A percentile compares a stretch with the other conserved stretches of the same genome.
Conservation (phyloP, 1,140 invertebrate genomes). For the Paracyclopina nana region DNA sequence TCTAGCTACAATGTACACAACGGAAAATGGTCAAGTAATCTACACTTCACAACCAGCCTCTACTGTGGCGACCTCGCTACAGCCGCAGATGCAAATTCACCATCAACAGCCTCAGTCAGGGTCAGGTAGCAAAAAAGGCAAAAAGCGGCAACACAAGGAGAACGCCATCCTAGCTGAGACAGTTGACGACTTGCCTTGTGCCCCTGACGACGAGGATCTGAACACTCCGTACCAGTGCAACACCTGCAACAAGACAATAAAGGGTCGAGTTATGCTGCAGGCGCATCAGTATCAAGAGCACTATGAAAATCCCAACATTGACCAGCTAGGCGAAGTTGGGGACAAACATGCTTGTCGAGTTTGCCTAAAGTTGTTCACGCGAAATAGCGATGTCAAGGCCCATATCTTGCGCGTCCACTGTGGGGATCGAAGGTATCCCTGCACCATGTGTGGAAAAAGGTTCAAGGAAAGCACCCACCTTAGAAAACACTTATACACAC, state of each 20-base stretch:
- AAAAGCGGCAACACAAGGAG: constrained; percentile 1
- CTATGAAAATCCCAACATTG: constrained; percentile 13
- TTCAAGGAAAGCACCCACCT: constrained; percentile 17
- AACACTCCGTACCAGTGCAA: constrained; percentile 14
- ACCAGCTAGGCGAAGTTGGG: constrained; percentile 9
- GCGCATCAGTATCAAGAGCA: constrained; percentile 17
- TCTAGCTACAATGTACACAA: constrained; percentile 11
- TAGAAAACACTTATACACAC: constrained; percentile 16
- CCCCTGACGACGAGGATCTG: constrained; percentile 14
- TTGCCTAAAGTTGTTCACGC: constrained; percentile 15
- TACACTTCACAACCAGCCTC: constrained; percentile 1
- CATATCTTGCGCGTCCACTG: constrained; percentile 16
- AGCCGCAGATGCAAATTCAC: not conserved
- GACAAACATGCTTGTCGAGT: constrained; percentile 14
- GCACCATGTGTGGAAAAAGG: constrained; percentile 15
- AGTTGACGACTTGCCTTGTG: constrained; percentile 11
- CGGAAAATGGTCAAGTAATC: constrained; percentile 11
- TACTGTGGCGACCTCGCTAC: constrained; percentile 4
- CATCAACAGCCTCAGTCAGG: not conserved
- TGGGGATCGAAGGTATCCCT: constrained; percentile 16
- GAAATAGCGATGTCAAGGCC: constrained; percentile 15
- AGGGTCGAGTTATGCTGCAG: constrained; percentile 14
- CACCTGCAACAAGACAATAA: constrained; percentile 15
- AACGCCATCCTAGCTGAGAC: constrained; percentile 5
- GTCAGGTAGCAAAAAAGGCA: not conserved